Evolutionary conservation across 2,888 invertebrate genomes (phyloP), one percentile per base, ranked within the genome.

Genomic region (Silvanus unidentatus): DNA sequence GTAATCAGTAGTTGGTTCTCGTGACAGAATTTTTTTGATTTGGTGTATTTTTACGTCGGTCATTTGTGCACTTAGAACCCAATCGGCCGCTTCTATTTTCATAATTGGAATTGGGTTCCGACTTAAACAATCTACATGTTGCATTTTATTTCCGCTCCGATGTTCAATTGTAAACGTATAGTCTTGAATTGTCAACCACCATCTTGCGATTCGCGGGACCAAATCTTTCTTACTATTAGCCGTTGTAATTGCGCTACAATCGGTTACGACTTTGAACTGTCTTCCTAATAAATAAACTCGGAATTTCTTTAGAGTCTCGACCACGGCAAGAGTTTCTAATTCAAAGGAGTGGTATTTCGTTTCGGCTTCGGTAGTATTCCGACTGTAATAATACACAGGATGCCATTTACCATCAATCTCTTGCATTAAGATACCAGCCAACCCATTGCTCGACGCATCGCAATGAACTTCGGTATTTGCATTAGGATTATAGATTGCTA

Each of bases 271-370:
- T 5, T 43, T 58, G 41, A 69, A 68, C 2, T 38, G 13, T 2
- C 52, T 47, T 1, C 59, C 62, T 2, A 62, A 43, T 1, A 69
- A 36, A 47, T 66, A 69, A 1, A 56, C 53, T 8, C 64, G 52
- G 47, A 68, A 68, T 41, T 63, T 56, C n/a, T 55, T 46, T 2
- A 69, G 30, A 6, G 58, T 51, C 40, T 54, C 59, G 0, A 69
- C 61, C 0, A 69, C 58, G 1, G 66, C 68, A 5, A 70, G 47
- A 1, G 55, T 58, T 43, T 70, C 65, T 10, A 63, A 44, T 37
- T 72, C 71, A 14, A 63, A 64, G 1, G 61, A 62, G 29, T 62
- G 62, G 29, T 64, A 68, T 16, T 56, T 61, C 12, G 43, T 35
- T 49, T 72, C 69, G 1, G 56, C 50, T 2, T 44, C 47, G 0